phyloP scores from a whole-genome alignment of 2,797 vertebrate species.

The Diceros bicornis region DNA sequence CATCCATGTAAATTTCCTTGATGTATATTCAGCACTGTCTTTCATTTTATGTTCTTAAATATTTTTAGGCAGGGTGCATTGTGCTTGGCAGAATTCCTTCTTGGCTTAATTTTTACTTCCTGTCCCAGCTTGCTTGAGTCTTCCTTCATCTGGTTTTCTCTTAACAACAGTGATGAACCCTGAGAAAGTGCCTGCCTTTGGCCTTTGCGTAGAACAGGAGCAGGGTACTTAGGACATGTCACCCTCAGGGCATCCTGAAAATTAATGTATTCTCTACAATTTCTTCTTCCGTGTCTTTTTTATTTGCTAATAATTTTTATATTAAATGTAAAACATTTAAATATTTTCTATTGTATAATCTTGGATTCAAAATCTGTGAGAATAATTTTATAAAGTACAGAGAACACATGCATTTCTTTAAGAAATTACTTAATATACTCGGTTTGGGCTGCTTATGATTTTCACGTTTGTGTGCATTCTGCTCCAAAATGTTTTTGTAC shows the following conservation, averaged over 20 bases:
- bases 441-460: constrained; percentile 42
- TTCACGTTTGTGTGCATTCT: constrained; percentile 60
- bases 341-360: constrained; percentile 68
- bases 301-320: constrained; percentile 74
- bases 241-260: constrained; percentile 20
- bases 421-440: constrained; percentile 57
- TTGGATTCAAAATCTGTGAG: constrained; percentile 53
- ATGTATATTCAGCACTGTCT: constrained; percentile 76
- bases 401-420: constrained; percentile 55
- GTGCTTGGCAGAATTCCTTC: constrained; percentile 59
- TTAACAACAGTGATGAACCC: neutral
- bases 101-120: constrained; percentile 66
- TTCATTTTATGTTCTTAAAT: constrained; percentile 65
- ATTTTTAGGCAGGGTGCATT: constrained; percentile 55
- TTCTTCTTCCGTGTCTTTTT: constrained; percentile 61
- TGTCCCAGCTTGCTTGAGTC: constrained; percentile 54
- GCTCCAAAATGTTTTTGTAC: constrained; percentile 58
- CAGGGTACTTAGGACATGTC: neutral
- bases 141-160: constrained; percentile 62
- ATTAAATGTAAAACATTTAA: constrained; percentile 60
- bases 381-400: constrained; percentile 67
- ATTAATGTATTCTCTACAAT: neutral
- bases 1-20: constrained; percentile 73
- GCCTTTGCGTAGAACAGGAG: neutral
- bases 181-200: constrained; percentile 53